Base-by-base conservation (phyloP, 2,888 invertebrate species). In the Panzeria rudis region DNA sequence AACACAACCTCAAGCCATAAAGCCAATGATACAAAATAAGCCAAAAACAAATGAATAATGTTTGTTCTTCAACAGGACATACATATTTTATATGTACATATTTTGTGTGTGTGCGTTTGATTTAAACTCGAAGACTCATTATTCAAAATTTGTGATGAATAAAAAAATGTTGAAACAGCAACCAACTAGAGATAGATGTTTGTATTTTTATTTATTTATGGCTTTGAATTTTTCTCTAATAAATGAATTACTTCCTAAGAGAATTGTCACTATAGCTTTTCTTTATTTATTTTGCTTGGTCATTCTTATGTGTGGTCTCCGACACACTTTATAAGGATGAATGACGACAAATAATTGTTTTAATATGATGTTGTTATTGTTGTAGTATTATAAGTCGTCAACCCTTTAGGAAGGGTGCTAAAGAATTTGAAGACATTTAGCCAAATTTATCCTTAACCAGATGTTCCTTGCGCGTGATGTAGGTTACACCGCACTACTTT, bases 231-330 rank as follows among this genome's bases (percentile, higher is more conserved):
- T 81, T 83, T 69, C 72, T 84, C 86, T 87, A 87, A 87, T 87
- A 87, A 87, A 88, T 88, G 88, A 87, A 87, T 87, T 86, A 86
- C 86, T 82, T 87, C 88, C 87, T 84, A 66, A 41, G 87, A 87
- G 88, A 87, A 83, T 87, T 84, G 85, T 82, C 82, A 75, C 13
- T 56, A 3, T n/a, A 0, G 6, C 3, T 38, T 4, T 71, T 44
- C 32, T 61, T 38, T 35, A 8, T 38, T n/a, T n/a, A n/a, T 66
- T 25, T 44, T 11, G 50, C 23, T 68, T 80, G 76, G 68, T 72
- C 80, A 77, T 77, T 44, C 56, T 50, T 76, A 32, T 56, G 41
- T 69, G 62, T 77, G 50, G 54, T 56, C 52, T 50, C 29, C 71
- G 69, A 59, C 71, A 82, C 15, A 73, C 64, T 80, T 84, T 66